Base-by-base conservation (phyloP, 2,888 invertebrate species). In the Quadroppia sp. region DNA sequence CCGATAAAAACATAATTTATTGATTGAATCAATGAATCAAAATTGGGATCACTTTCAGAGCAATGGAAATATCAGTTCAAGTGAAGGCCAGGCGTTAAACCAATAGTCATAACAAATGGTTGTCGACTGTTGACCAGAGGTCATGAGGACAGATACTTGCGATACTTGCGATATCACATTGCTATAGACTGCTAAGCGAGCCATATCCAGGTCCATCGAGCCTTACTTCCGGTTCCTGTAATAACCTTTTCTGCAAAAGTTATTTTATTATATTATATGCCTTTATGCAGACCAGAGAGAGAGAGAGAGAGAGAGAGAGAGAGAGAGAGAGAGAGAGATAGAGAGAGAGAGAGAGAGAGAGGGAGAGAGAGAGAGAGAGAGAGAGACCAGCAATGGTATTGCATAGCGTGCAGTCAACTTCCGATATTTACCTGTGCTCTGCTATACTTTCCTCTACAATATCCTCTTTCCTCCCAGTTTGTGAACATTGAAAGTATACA, bases 161-260 rank as follows among this genome's bases (percentile, higher is more conserved):
- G 40, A 67, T 67, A 67, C 9, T 67, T 67, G 17, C 23, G 17
- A 69, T 45, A 69, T 69, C 40, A 42, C 36, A 69, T 45, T 28
- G 69, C 23, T 42, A 69, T 69, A 69, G 69, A 69, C 69, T 69
- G 69, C 69, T 45, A 69, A 69, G 45, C 69, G 69, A 69, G 69
- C 69, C 69, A 69, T 69, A 69, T 69, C 69, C 69, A 69, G 42
- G 45, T 45, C 69, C 69, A 69, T 42, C 69, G 69, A 69, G 45
- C 69, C 69, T 69, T 69, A 69, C 69, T 69, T 69, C 69, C 69
- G 40, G 69, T 69, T 69, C 69, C 69, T 69, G 69, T 69, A 69
- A 69, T 69, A 69, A 69, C 42, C 40, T 69, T 69, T 69, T 69
- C 20, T n/a, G 2, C 59, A 30, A 30, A 59, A 59, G 53, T 53